A percentile compares a stretch with the other conserved stretches of the same genome.
Conservation (phyloP, 2,113 vertebrate genomes). For the Alligator sinensis region DNA sequence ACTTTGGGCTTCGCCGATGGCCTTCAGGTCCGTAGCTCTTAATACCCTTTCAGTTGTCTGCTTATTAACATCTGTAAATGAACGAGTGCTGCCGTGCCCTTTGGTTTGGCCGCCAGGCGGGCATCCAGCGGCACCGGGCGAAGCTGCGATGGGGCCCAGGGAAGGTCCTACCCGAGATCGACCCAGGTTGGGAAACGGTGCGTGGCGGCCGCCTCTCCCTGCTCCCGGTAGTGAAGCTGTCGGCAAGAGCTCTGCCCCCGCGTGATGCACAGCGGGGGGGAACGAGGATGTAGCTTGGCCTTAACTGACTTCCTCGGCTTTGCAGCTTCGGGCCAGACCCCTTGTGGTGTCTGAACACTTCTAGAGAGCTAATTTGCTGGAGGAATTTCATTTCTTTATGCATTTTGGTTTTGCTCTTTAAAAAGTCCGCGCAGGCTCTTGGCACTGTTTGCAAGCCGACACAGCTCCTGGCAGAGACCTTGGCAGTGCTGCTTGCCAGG, state of each 20-base stretch:
- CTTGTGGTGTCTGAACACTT: background rate
- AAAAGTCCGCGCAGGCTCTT: background rate
- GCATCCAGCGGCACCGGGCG: background rate
- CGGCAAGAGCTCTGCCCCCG: background rate
- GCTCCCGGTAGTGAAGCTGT: background rate
- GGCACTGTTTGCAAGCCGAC: background rate
- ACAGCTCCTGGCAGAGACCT: background rate
- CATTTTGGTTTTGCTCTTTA: background rate
- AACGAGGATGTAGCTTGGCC: fast-evolving
- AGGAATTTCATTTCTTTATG: background rate
- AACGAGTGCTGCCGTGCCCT: background rate
- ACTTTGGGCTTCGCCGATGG: background rate
- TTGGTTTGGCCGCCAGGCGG: background rate
- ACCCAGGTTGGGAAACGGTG: background rate
- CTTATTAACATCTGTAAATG: background rate
- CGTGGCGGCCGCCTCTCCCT: background rate
- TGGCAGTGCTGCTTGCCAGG: background rate
- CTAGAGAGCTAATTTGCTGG: background rate
- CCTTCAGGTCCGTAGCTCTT: background rate
- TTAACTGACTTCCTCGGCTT: background rate
- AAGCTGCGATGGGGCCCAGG: background rate
- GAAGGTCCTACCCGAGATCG: background rate
- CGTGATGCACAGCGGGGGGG: fast-evolving
- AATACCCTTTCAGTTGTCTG: background rate
- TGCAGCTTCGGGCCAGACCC: background rate